Percentiles rank a stretch among this genome's conserved stretches.
Evolutionary conservation across 2,113 vertebrate genomes (phyloP).

Genomic region (Tamias sibiricus): DNA sequence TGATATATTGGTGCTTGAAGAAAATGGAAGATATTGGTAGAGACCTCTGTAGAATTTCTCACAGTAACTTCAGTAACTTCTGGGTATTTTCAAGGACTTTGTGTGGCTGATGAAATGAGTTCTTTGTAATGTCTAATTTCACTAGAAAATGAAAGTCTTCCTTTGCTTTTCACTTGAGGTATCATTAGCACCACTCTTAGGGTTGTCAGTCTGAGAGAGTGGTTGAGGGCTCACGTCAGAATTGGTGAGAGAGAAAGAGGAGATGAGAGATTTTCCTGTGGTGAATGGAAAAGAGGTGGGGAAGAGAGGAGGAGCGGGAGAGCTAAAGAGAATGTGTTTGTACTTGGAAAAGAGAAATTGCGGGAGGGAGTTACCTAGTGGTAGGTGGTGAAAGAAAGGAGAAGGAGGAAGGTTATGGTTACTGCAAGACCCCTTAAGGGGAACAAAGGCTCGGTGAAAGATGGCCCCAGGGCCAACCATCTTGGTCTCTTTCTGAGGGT

Average conservation of each 20-base stretch:
- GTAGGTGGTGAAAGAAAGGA: neutral
- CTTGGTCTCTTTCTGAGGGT: neutral
- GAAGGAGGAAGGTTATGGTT: neutral
- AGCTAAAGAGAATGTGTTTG: neutral
- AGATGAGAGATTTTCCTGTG: neutral
- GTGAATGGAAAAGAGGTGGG: neutral
- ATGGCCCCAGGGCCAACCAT: neutral
- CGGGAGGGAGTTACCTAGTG: neutral
- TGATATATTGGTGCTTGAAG: neutral
- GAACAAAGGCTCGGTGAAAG: neutral
- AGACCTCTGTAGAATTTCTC: slow-evolving; percentile 34
- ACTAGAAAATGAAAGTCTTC: neutral
- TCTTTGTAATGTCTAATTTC: slow-evolving; percentile 26
- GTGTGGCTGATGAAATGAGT: neutral
- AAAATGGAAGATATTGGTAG: neutral
- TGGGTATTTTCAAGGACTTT: slow-evolving; percentile 24
- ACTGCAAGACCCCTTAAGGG: neutral
- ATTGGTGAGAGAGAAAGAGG: neutral
- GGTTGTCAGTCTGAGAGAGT: neutral
- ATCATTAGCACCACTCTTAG: neutral
- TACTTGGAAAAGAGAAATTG: neutral
- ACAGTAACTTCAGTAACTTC: neutral
- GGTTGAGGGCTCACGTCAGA: neutral
- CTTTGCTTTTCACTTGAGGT: neutral
- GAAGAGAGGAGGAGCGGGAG: neutral